Conservation (phyloP, 2,888 invertebrate genomes). For the Gnatocerus cornutus region DNA sequence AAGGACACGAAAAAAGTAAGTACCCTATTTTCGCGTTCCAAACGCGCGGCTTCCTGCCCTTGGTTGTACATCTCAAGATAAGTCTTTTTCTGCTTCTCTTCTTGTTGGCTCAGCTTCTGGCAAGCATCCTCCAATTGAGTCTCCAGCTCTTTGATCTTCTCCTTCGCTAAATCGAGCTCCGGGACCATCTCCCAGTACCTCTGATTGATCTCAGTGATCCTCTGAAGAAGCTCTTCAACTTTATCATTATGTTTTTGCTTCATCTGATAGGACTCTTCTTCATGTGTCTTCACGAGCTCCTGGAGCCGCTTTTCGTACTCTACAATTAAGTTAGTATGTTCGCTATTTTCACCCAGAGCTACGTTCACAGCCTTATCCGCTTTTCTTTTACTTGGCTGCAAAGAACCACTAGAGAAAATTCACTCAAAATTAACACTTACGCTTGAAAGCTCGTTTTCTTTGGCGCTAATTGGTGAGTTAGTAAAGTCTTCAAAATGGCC, state of each 20-base stretch:
- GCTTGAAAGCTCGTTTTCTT: neutral
- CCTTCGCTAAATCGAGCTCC: constrained; percentile 82
- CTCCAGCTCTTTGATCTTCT: constrained; percentile 81
- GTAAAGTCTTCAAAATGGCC: constrained; percentile 90
- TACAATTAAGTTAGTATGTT: constrained; percentile 80
- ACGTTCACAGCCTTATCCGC: constrained; percentile 63
- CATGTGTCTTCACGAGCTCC: constrained; percentile 79
- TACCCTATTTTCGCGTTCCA: constrained; percentile 82
- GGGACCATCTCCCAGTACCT: constrained; percentile 86
- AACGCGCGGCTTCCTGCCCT: constrained; percentile 85
- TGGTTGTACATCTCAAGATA: constrained; percentile 88
- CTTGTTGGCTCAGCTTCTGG: constrained; percentile 80
- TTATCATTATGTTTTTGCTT: constrained; percentile 87
- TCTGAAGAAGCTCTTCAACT: constrained; percentile 82
- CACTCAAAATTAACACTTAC: constrained; percentile 10
- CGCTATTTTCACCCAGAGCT: constrained; percentile 73
- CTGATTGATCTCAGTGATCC: constrained; percentile 83
- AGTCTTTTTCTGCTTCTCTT: constrained; percentile 82
- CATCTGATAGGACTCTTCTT: constrained; percentile 81
- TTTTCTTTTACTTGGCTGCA: constrained; percentile 60
- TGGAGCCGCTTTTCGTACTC: constrained; percentile 85
- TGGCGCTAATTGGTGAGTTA: constrained; percentile 80
- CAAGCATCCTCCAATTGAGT: constrained; percentile 82
- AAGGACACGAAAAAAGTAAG: too few relatives aligned
- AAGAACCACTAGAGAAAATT: constrained; percentile 26